Percentiles rank a stretch among this genome's conserved stretches.
These are phyloP conservation scores for Chaetops frenatus DNA, from an alignment of 2,113 vertebrate genomes.

Conservation along the genomic window DNA sequence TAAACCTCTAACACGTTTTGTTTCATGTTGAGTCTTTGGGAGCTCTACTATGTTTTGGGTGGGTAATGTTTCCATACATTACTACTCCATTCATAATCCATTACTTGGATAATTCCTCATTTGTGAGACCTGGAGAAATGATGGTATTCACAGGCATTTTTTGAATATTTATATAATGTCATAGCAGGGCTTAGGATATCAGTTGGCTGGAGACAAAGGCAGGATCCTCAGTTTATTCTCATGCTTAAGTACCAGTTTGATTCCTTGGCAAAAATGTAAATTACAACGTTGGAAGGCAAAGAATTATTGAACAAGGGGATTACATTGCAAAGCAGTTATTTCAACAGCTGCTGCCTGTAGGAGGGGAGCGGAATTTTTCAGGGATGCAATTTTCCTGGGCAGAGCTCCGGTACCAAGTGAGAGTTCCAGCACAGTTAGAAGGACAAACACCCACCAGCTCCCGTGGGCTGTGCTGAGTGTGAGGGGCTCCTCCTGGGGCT, in stretches of 20 bases:
- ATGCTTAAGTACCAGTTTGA: slow-evolving; percentile 34
- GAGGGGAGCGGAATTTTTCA: background rate
- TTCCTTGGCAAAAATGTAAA: slow-evolving; percentile 50
- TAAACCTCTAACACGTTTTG: slow-evolving; percentile 7
- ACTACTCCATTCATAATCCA: slow-evolving; percentile 59
- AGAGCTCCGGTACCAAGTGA: background rate
- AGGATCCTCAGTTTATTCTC: slow-evolving; percentile 24
- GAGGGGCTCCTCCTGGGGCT: background rate
- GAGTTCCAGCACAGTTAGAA: background rate
- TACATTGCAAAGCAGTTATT: slow-evolving; percentile 37
- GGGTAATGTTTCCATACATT: slow-evolving; percentile 41
- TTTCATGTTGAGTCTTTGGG: slow-evolving; percentile 46
- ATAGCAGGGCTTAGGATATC: slow-evolving; percentile 25
- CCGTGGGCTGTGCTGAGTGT: background rate
- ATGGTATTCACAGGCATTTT: slow-evolving; percentile 52
- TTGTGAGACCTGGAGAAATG: slow-evolving; percentile 55
- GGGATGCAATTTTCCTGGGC: background rate
- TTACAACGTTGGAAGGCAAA: background rate
- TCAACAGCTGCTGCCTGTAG: slow-evolving; percentile 29
- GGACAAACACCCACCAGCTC: background rate
- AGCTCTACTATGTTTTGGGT: slow-evolving; percentile 13
- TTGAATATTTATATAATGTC: slow-evolving; percentile 55
- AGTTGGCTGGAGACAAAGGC: slow-evolving; percentile 44
- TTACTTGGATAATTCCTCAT: slow-evolving; percentile 63
- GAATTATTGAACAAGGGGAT: slow-evolving; percentile 45